A percentile compares a stretch with the other conserved stretches of the same genome.
Conservation (phyloP, 1,140 invertebrate species). For the Micrasema longulum region DNA sequence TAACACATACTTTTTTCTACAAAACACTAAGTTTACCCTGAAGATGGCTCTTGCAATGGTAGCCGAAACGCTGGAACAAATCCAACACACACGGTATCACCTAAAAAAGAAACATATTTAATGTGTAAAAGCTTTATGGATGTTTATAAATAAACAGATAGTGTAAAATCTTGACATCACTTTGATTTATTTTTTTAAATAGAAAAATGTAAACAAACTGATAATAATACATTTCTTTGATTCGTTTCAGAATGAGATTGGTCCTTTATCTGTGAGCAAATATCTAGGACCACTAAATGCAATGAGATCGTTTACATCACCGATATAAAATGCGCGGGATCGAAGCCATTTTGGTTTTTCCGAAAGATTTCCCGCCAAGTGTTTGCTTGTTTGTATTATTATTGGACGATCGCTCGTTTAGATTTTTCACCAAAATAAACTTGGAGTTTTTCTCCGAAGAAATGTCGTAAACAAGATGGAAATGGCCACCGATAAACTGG, state of each 20-base stretch:
- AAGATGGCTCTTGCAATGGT: no score
- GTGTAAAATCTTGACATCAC: no score
- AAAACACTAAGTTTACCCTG: no score
- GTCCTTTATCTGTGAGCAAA: conserved; percentile 11
- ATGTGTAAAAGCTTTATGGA: no score
- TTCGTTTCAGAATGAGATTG: conserved; percentile 9
- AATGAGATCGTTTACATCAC: conserved; percentile 42
- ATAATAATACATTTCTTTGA: conserved; percentile 21
- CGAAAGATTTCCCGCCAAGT: conserved; percentile 29
- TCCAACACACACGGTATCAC: no score
- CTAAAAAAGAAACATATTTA: no score
- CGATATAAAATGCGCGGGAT: conserved; percentile 49
- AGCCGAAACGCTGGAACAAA: no score
- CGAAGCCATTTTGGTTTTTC: conserved; percentile 42
- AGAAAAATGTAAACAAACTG: no score
- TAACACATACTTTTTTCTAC: no score
- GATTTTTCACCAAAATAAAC: conserved; percentile 47
- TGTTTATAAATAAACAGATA: no score
- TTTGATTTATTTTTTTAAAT: no score
- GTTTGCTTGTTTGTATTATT: conserved; percentile 51
- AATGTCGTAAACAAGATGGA: conserved; percentile 36
- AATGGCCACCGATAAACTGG: conserved; percentile 26
- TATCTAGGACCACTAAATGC: conserved; percentile 34
- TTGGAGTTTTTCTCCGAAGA: conserved; percentile 23
- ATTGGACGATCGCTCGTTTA: conserved; percentile 52